Conservation (phyloP, 2,888 invertebrate species). For the Nomada flava region DNA sequence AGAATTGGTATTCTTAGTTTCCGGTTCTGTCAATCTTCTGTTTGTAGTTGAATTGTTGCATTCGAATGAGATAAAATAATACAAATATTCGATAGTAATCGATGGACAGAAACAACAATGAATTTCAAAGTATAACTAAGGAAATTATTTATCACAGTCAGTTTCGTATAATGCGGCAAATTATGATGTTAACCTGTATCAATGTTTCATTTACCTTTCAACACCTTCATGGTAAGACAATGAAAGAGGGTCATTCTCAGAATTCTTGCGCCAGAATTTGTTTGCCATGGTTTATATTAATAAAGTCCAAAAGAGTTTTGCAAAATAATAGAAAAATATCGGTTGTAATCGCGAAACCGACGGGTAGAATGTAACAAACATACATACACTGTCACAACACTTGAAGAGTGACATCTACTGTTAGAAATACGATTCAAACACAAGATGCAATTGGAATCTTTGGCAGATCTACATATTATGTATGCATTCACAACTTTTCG, state of each 20-base stretch:
- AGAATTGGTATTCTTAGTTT: too few relatives aligned
- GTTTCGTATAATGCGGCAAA: not conserved
- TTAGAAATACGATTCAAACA: not conserved
- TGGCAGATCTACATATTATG: too few relatives aligned
- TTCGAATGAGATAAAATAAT: too few relatives aligned
- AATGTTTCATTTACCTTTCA: constrained; percentile 58
- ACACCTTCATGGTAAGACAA: constrained; percentile 61
- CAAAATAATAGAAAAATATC: not conserved
- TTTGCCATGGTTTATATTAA: not conserved
- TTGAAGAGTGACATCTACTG: constrained; percentile 2
- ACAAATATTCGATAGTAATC: not conserved
- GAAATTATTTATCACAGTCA: too few relatives aligned
- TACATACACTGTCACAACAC: not conserved
- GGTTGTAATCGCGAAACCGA: too few relatives aligned
- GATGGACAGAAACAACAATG: constrained; percentile 17
- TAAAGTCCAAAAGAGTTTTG: not conserved
- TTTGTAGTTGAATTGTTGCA: too few relatives aligned
- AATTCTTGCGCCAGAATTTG: not conserved
- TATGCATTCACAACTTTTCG: too few relatives aligned
- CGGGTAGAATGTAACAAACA: not conserved
- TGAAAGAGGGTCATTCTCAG: constrained; percentile 36
- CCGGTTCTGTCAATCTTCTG: too few relatives aligned
- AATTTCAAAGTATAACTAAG: not conserved
- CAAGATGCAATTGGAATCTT: too few relatives aligned
- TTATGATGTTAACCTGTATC: not conserved